Evolutionary conservation across 1,140 invertebrate genomes (phyloP), one percentile per base, ranked within the genome.

Genomic region (Lamellibrachia luymesi): DNA sequence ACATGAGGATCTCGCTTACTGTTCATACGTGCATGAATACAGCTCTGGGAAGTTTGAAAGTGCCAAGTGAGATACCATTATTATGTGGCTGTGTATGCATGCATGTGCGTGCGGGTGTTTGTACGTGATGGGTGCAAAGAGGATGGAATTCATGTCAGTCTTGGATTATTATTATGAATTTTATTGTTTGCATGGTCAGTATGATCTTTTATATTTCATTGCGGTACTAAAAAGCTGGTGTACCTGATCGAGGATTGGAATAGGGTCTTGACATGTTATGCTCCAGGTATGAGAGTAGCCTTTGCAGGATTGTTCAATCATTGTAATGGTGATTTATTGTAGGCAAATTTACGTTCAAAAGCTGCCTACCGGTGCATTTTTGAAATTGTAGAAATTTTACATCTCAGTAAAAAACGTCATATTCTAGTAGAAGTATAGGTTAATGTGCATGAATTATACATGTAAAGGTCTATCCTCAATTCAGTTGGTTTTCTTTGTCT

Each of bases 1-100:
- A 51, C 97, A 98, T 96, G 98, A 99, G 96, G 98, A 99, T 96
- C 96, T 99, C 22, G 98, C 98, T 1, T 99, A 99, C 96, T 98
- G 98, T 52, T 97, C 98, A 27, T 99, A 99, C 96, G 98, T 99
- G 13, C 97, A 98, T 91, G 98, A 99, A 96, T 99, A 99, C 96
- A 98, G 97, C 95, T 98, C 98, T 17, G 98, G 98, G 6, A 97
- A 97, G 94, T 99, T 99, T 96, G 97, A 97, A 94, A 97, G 97
- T 96, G 98, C 98, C 49, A 97, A 97, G 97, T 97, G 96, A 96
- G 64, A 22, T 38, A 38, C 38, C 38, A 38, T 38, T 38, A 38
- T 38, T 38, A 38, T 38, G 38, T 38, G 38, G 38, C 38, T 38
- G 0, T 38, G 38, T 1, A 38, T 90, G 89, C 22, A 22, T 90